A percentile compares a stretch with the other conserved stretches of the same genome.
Evolutionary conservation across 1,140 invertebrate species (phyloP).

Genomic region (Papilio aristodemus): DNA sequence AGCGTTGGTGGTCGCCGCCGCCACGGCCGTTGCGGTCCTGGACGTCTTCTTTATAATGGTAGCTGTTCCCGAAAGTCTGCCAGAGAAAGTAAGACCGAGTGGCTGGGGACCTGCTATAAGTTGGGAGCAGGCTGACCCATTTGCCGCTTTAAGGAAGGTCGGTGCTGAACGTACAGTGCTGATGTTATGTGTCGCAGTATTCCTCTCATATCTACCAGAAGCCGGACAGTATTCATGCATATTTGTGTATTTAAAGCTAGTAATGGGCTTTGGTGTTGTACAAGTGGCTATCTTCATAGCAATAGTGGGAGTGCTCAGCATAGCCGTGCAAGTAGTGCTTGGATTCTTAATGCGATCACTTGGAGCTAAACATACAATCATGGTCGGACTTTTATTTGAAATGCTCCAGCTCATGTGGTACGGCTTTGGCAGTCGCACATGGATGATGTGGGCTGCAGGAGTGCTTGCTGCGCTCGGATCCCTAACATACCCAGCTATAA

Average conservation of each 20-base stretch:
- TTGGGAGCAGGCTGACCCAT: conserved; percentile 99
- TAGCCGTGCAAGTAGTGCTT: conserved; percentile 95
- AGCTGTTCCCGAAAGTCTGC: conserved; percentile 97
- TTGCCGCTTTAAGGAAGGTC: conserved; percentile 95
- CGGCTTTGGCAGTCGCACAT: conserved; percentile 87
- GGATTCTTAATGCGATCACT: conserved; percentile 92
- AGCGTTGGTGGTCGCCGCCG: conserved; percentile 96
- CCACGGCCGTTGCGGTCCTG: conserved; percentile 95
- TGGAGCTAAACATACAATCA: conserved; percentile 98
- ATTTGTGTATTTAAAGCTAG: conserved; percentile 99
- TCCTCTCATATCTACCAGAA: conserved; percentile 99
- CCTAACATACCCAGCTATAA: conserved; percentile 99
- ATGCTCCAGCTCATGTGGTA: conserved; percentile 98
- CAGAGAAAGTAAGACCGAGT: conserved; percentile 93
- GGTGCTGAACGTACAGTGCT: conserved; percentile 97
- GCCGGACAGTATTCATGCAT: conserved; percentile 99
- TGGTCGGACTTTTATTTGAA: conserved; percentile 97
- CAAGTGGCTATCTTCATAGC: conserved; percentile 99
- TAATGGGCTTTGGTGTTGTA: conserved; percentile 97
- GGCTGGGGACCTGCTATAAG: conserved; percentile 91
- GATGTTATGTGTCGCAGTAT: conserved; percentile 97
- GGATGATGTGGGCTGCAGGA: conserved; percentile 99
- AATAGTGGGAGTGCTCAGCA: conserved; percentile 97
- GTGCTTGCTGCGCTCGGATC: conserved; percentile 96
- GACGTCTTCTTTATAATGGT: conserved; percentile 99